phyloP scores from a whole-genome alignment of 2,113 vertebrate genomes.

The Nyctereutes procyonoides region DNA sequence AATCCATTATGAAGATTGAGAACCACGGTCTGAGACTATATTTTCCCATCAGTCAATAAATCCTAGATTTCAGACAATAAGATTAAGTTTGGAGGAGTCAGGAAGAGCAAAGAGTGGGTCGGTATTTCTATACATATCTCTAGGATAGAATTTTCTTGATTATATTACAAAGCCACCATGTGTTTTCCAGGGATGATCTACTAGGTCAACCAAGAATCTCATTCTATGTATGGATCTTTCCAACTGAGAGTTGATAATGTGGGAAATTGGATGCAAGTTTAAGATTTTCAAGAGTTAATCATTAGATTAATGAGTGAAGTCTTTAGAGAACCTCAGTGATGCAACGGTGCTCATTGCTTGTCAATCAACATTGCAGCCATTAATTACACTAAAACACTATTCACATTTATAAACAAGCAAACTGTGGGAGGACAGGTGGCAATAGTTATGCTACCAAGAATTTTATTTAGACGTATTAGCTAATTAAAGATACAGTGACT shows the following conservation, averaged over 20 bases:
- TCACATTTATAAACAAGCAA: slow-evolving; percentile 37
- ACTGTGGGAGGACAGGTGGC: not conserved
- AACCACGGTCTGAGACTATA: not conserved
- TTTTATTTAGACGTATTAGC: slow-evolving; percentile 77
- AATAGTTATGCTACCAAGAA: slow-evolving; percentile 62
- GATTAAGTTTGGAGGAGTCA: not conserved
- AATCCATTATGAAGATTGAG: not conserved
- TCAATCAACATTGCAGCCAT: not conserved
- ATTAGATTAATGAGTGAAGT: not conserved
- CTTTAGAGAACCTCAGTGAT: not conserved
- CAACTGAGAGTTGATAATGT: not conserved
- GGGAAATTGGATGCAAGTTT: not conserved
- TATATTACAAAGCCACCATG: not conserved
- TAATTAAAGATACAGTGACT: slow-evolving; percentile 74
- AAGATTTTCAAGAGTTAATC: slow-evolving; percentile 24
- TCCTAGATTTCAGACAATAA: not conserved
- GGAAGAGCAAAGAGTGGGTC: not conserved
- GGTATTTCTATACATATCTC: not conserved
- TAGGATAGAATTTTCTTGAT: not conserved
- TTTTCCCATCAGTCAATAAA: not conserved
- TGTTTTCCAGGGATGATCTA: not conserved
- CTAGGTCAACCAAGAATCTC: not conserved
- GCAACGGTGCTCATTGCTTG: not conserved
- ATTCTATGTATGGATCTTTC: not conserved
- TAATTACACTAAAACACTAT: slow-evolving; percentile 6